Conservation (phyloP, 2,797 vertebrate genomes). For the Onychomys leucogaster region DNA sequence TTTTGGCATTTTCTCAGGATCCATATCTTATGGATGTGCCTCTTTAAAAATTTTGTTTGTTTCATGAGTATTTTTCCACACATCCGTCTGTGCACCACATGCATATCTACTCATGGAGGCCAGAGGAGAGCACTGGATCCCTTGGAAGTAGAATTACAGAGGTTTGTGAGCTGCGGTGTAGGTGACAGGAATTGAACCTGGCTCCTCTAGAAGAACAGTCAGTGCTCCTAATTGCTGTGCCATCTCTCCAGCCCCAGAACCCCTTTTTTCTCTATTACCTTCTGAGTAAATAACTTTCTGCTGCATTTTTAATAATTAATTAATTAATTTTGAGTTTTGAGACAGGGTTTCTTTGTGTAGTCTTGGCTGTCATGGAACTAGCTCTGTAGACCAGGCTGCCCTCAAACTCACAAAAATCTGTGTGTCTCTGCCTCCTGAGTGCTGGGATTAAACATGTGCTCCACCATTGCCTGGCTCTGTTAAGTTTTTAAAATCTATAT, state of each 20-base stretch:
- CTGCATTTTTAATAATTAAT: neutral
- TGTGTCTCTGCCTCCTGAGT: neutral
- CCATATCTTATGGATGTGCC: neutral
- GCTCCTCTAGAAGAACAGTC: neutral
- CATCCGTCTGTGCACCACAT: neutral
- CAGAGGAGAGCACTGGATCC: neutral
- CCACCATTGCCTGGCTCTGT: neutral
- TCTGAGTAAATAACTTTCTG: conserved; percentile 37
- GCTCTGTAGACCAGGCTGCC: neutral
- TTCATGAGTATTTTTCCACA: neutral
- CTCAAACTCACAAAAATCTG: neutral
- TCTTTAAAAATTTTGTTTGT: neutral
- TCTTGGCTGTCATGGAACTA: neutral
- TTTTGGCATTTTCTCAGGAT: conserved; percentile 10
- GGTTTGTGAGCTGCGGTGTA: neutral
- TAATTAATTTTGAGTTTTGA: neutral
- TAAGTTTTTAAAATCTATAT: neutral
- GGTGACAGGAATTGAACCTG: neutral
- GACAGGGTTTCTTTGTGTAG: neutral
- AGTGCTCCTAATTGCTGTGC: neutral
- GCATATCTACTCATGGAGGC: no score
- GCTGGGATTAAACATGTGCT: neutral
- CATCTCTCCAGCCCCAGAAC: neutral
- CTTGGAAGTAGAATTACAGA: neutral
- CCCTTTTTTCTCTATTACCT: neutral